Conservation (phyloP, 2,888 invertebrate genomes). For the Drosophila kokeensis region DNA sequence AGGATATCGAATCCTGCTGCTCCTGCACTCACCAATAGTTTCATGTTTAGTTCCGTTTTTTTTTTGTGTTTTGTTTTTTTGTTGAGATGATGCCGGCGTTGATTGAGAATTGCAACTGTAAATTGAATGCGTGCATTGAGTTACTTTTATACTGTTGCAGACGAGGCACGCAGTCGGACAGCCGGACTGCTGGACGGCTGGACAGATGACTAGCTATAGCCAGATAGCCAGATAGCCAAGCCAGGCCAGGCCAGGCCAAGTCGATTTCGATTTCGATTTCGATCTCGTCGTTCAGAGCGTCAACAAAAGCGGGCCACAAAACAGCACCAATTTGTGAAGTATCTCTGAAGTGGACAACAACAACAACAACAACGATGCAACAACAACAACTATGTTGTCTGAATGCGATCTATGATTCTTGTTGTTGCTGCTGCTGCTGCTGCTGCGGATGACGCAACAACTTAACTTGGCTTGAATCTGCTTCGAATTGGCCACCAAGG, state of each 20-base stretch:
- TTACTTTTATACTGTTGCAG: conserved; percentile 74
- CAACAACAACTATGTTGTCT: conserved; percentile 18
- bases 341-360: conserved; percentile 67
- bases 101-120: conserved; percentile 76
- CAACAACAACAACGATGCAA: conserved; percentile 31
- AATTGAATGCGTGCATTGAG: conserved; percentile 63
- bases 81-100: conserved; percentile 36
- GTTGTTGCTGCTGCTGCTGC: conserved; percentile 43
- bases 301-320: conserved; percentile 72
- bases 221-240: conserved; percentile 30
- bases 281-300: conserved; percentile 58
- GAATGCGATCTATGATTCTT: conserved; percentile 48
- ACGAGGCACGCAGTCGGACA: conserved; percentile 31
- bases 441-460: conserved; percentile 50
- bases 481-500: conserved; percentile 59
- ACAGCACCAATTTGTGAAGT: conserved; percentile 78
- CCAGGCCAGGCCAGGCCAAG: conserved; percentile 26
- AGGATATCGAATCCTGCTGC: conserved; percentile 3
- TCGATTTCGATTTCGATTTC: conserved; percentile 40
- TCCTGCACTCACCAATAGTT: conserved; percentile 76
- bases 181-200: conserved; percentile 21
- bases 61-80: conserved; percentile 5
- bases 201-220: conserved; percentile 31
- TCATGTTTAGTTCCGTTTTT: conserved; percentile 66
- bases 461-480: conserved; percentile 22